These are phyloP conservation scores for Belgica antarctica DNA, from an alignment of 2,888 invertebrate species.

Conservation along the genomic window DNA sequence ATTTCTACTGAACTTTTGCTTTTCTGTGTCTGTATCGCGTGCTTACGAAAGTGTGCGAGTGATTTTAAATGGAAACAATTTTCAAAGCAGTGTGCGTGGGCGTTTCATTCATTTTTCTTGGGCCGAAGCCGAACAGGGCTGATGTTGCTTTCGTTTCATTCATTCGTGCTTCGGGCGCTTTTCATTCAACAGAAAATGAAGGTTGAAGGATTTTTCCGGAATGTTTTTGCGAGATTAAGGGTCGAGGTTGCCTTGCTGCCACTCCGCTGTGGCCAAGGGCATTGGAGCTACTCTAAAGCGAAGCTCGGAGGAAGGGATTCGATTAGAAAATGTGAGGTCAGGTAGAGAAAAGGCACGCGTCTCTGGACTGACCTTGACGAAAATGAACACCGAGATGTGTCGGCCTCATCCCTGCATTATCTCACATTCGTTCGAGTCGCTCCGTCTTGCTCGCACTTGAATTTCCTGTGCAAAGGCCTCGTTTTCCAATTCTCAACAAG, in stretches of 20 bases:
- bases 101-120: slow-evolving; percentile 41
- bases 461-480: slow-evolving; percentile 28
- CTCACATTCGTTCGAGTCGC: slow-evolving; percentile 4
- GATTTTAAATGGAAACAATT: slow-evolving; percentile 13
- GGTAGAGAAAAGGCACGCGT: too few species aligned
- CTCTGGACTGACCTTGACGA: too few species aligned
- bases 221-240: too few species aligned
- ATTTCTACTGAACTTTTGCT: slow-evolving; percentile 6
- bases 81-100: slow-evolving; percentile 30
- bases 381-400: too few species aligned
- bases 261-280: too few species aligned
- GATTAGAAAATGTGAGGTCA: too few species aligned
- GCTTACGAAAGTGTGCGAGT: slow-evolving; percentile 18
- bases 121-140: background rate
- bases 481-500: slow-evolving; percentile 22
- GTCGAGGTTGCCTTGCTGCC: too few species aligned
- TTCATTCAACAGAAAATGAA: too few species aligned
- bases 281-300: too few species aligned
- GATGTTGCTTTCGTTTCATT: background rate
- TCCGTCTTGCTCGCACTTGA: slow-evolving; percentile 28
- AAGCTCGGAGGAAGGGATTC: too few species aligned
- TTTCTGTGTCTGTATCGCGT: background rate
- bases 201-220: too few species aligned
- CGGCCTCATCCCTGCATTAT: background rate
- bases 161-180: too few species aligned